Percentiles rank a stretch among this genome's conserved stretches.
Conservation (phyloP, 2,888 invertebrate species). For the Endotricha flammealis region DNA sequence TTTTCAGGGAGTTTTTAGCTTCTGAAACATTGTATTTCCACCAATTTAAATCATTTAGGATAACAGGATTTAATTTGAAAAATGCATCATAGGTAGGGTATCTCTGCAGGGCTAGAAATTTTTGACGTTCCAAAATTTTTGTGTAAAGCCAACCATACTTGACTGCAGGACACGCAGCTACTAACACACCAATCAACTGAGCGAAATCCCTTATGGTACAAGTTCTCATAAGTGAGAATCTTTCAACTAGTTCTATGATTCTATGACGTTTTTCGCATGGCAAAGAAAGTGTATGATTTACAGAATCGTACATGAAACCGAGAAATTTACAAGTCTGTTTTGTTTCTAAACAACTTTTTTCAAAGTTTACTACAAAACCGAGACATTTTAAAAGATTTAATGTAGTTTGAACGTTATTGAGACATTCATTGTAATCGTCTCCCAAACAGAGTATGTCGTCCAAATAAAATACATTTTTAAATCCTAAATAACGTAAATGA, state of each 20-base stretch:
- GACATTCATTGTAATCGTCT: neutral
- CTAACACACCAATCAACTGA: constrained; percentile 5
- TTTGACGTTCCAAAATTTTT: constrained; percentile 4
- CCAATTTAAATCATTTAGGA: constrained; percentile 4
- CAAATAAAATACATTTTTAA: constrained; percentile 15
- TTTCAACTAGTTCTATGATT: neutral
- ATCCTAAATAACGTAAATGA: constrained; percentile 12
- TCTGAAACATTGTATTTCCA: constrained; percentile 1
- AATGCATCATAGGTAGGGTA: constrained; percentile 2
- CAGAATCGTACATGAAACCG: constrained; percentile 4
- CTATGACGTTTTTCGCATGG: constrained; percentile 4
- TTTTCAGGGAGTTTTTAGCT: neutral
- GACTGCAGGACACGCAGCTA: constrained; percentile 11
- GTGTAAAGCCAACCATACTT: neutral
- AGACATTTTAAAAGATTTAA: constrained; percentile 4
- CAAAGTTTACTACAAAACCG: constrained; percentile 8
- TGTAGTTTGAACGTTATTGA: constrained; percentile 1
- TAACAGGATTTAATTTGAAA: neutral
- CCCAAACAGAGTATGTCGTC: constrained; percentile 11
- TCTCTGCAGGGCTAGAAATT: neutral
- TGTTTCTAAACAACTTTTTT: constrained; percentile 3
- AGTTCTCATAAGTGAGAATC: neutral
- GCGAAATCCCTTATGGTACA: constrained; percentile 8
- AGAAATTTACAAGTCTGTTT: neutral
- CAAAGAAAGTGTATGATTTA: neutral